Evolutionary conservation across 2,113 vertebrate genomes (phyloP).

Genomic region (Heterotilapia buettikoferi): DNA sequence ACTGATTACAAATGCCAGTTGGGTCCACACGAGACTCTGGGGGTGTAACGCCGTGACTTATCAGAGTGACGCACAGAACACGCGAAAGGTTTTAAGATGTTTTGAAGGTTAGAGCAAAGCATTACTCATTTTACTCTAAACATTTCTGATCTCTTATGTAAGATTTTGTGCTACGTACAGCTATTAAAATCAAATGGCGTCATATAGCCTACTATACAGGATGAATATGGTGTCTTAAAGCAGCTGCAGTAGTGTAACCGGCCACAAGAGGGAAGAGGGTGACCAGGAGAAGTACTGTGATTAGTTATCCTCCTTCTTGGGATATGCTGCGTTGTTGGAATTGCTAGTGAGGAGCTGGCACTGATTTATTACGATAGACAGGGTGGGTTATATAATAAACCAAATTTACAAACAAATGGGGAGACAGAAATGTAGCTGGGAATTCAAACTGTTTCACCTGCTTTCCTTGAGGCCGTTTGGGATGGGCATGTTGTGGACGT

Average conservation of each 20-base stretch:
- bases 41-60: background rate
- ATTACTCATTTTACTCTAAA: background rate
- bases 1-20: slow-evolving; percentile 8
- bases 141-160: background rate
- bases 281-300: background rate
- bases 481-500: background rate
- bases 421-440: background rate
- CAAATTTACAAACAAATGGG: background rate
- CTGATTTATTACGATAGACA: background rate
- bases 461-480: background rate
- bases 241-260: slow-evolving; percentile 10
- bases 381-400: background rate
- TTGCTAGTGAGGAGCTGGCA: background rate
- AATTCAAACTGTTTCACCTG: background rate
- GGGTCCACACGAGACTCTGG: background rate
- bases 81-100: background rate
- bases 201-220: background rate
- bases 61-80: background rate
- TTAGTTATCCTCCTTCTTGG: background rate
- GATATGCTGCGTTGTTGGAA: background rate
- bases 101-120: background rate
- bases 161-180: background rate
- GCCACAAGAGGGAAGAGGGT: slow-evolving; percentile 48
- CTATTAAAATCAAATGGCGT: background rate
- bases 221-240: background rate